These are phyloP conservation scores for Zaprionus bogoriensis DNA, from an alignment of 2,888 invertebrate species.

Conservation along the genomic window DNA sequence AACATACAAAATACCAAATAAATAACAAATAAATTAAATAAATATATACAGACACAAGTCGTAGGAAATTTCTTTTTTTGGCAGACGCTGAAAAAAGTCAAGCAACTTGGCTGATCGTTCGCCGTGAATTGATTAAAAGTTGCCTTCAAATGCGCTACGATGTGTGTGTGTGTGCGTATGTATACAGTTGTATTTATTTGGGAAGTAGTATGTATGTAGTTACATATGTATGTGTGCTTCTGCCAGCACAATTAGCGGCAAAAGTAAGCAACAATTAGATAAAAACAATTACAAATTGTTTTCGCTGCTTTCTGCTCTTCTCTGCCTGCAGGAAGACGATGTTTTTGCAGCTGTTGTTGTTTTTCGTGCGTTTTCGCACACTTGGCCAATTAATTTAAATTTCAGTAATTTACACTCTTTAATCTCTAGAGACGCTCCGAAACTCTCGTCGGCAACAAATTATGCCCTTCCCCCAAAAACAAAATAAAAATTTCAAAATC, in stretches of 20 bases:
- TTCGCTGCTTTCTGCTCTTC: slow-evolving; percentile 17
- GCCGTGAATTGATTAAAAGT: slow-evolving; percentile 67
- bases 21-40: slow-evolving; percentile 76
- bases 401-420: slow-evolving; percentile 5
- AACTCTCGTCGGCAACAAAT: slow-evolving; percentile 6
- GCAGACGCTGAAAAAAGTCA: slow-evolving; percentile 58
- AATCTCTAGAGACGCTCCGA: background rate
- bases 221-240: slow-evolving; percentile 14
- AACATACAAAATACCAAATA: slow-evolving; percentile 63
- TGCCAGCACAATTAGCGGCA: slow-evolving; percentile 37
- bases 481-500: slow-evolving; percentile 24
- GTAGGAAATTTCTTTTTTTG: slow-evolving; percentile 52
- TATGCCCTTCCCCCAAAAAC: slow-evolving; percentile 6
- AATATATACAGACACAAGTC: slow-evolving; percentile 32
- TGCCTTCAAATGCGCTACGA: slow-evolving; percentile 54
- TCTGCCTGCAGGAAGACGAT: slow-evolving; percentile 31
- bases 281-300: slow-evolving; percentile 56
- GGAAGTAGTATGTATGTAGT: slow-evolving; percentile 36
- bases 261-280: slow-evolving; percentile 56
- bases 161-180: background rate
- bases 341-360: slow-evolving; percentile 50
- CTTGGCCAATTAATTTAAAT: slow-evolving; percentile 17
- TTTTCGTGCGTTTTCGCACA: slow-evolving; percentile 13
- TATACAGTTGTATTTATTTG: slow-evolving; percentile 36
- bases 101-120: slow-evolving; percentile 54